Percentiles rank a stretch among this genome's conserved stretches.
These are phyloP conservation scores for Cheilosia vulpina DNA, from an alignment of 2,888 invertebrate genomes.

Conservation along the genomic window DNA sequence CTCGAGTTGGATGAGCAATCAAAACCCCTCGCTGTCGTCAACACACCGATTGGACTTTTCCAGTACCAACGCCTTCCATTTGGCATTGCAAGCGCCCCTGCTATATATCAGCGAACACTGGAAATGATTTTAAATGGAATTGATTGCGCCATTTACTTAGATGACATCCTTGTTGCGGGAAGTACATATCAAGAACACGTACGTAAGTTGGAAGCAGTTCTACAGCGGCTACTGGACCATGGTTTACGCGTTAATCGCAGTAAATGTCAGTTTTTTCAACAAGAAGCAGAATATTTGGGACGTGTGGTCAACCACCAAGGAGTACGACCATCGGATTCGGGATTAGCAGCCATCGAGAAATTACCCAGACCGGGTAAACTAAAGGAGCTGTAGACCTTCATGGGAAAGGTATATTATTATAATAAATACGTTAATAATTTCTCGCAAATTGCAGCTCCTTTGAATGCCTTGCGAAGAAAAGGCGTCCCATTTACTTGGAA, in stretches of 20 bases:
- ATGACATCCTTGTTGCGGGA: constrained; percentile 77
- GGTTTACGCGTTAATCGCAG: constrained; percentile 75
- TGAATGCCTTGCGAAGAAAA: constrained; percentile 76
- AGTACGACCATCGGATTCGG: constrained; percentile 55
- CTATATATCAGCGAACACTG: constrained; percentile 79
- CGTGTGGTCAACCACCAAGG: constrained; percentile 67
- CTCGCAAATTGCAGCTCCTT: constrained; percentile 75
- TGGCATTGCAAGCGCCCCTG: constrained; percentile 80
- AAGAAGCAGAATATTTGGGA: constrained; percentile 78
- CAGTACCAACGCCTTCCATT: constrained; percentile 79
- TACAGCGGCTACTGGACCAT: constrained; percentile 73
- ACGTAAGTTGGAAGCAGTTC: constrained; percentile 73
- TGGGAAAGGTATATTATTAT: constrained; percentile 79
- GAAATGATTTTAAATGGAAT: constrained; percentile 79
- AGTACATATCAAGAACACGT: background rate
- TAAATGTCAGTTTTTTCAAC: constrained; percentile 80
- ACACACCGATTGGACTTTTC: constrained; percentile 80
- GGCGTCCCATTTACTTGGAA: constrained; percentile 75
- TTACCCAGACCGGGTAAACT: constrained; percentile 35
- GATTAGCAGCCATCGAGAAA: constrained; percentile 14
- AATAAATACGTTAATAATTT: constrained; percentile 59
- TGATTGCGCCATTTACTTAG: constrained; percentile 78
- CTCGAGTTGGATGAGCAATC: constrained; percentile 77
- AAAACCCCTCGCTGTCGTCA: constrained; percentile 78
- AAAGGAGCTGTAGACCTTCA: constrained; percentile 73